Conservation (phyloP, 2,888 invertebrate genomes). For the Leucania comma region DNA sequence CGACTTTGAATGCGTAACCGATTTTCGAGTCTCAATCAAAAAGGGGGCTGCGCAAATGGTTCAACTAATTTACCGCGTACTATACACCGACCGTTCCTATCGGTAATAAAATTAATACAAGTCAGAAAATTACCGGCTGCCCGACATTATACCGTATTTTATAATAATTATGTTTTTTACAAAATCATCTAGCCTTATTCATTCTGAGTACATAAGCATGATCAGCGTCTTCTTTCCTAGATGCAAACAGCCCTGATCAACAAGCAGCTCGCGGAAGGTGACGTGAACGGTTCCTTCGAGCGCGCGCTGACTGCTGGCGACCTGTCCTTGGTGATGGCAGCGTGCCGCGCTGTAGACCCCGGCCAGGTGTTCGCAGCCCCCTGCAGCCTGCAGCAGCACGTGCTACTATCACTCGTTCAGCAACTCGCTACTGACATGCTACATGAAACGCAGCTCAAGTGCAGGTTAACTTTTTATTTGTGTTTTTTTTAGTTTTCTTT, state of each 20-base stretch:
- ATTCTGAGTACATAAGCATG: background rate
- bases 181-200: background rate
- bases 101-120: too few species aligned
- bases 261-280: conserved; percentile 87
- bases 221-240: conserved; percentile 59
- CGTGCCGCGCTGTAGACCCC: conserved; percentile 96
- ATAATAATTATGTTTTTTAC: too few species aligned
- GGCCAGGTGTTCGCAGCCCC: conserved; percentile 92
- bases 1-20: too few species aligned
- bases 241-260: conserved; percentile 79
- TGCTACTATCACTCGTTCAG: conserved; percentile 97
- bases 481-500: background rate
- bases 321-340: conserved; percentile 95
- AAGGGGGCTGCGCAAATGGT: too few species aligned
- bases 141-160: too few species aligned
- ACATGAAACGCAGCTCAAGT: conserved; percentile 92
- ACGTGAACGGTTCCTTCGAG: conserved; percentile 96
- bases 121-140: too few species aligned
- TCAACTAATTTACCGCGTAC: too few species aligned
- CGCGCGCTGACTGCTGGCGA: conserved; percentile 96
- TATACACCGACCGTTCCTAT: too few species aligned
- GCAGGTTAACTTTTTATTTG: conserved; percentile 72
- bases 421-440: conserved; percentile 97
- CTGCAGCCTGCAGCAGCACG: conserved; percentile 95
- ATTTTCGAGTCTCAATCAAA: too few species aligned